A percentile compares a stretch with the other conserved stretches of the same genome.
Conservation (phyloP, 2,888 invertebrate genomes). For the Aproaerema taeniolella region DNA sequence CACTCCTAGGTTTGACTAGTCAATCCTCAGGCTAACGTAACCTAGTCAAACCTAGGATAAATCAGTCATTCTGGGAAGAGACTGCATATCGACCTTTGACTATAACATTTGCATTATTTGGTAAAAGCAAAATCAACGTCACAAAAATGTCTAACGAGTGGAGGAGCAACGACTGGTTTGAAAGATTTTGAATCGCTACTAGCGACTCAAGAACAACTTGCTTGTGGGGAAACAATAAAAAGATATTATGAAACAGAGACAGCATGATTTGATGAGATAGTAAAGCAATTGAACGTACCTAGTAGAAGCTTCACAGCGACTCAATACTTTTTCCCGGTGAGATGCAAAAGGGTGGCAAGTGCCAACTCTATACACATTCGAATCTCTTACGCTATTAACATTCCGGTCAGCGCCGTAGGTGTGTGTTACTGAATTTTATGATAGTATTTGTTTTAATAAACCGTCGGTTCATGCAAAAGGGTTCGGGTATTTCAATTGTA, state of each 20-base stretch:
- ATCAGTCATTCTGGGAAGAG: background rate
- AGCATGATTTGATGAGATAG: background rate
- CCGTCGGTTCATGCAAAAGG: background rate
- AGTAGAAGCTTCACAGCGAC: background rate
- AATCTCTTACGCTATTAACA: conserved; percentile 11
- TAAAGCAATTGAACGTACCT: background rate
- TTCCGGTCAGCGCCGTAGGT: conserved; percentile 13
- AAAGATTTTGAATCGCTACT: no score
- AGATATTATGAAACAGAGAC: no score
- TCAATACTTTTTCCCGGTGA: background rate
- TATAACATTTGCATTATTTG: background rate
- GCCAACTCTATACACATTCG: background rate
- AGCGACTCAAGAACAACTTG: no score
- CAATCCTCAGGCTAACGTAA: background rate
- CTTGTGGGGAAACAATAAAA: no score
- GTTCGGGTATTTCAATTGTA: conserved; percentile 5
- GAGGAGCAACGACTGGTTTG: no score
- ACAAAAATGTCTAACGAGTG: background rate
- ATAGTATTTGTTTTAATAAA: conserved; percentile 17
- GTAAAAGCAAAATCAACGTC: background rate
- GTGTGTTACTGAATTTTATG: conserved; percentile 18
- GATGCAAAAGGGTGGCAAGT: background rate
- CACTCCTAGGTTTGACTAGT: background rate
- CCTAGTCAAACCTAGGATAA: background rate
- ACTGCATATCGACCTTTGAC: background rate